phyloP scores from a whole-genome alignment of 2,888 invertebrate species.

The Dysmachus trigonus region DNA sequence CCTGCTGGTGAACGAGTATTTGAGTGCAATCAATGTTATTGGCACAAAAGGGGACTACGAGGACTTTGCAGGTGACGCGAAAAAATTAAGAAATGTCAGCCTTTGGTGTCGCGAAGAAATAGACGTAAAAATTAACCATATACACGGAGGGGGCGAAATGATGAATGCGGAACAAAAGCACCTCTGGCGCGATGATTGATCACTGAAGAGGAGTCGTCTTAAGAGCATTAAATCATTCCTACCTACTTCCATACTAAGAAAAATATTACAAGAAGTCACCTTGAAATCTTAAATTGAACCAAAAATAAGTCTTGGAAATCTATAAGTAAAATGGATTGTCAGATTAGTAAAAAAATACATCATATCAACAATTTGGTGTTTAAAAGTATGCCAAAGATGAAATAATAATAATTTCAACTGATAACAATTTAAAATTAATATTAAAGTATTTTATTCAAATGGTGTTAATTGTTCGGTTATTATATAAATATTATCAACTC shows the following conservation, averaged over 20 bases:
- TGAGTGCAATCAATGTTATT: neutral
- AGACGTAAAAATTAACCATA: neutral
- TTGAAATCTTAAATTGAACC: neutral
- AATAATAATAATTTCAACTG: too few relatives aligned
- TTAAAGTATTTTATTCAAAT: too few relatives aligned
- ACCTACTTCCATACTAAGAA: neutral
- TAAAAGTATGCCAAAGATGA: too few relatives aligned
- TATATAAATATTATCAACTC: too few relatives aligned
- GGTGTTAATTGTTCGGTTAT: too few relatives aligned
- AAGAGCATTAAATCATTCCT: neutral
- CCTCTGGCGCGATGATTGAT: neutral
- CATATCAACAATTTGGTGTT: too few relatives aligned
- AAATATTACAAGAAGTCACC: neutral
- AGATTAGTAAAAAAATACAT: too few relatives aligned
- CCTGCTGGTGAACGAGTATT: neutral
- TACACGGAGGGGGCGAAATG: neutral
- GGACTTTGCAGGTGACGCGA: neutral
- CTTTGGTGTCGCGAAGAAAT: neutral
- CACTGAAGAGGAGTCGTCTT: neutral
- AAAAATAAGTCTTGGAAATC: neutral
- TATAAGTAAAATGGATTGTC: neutral
- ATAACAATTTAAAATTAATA: too few relatives aligned
- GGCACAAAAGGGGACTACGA: neutral
- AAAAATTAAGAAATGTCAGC: neutral
- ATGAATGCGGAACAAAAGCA: neutral